Evolutionary conservation across 1,140 invertebrate genomes (phyloP), one percentile per base, ranked within the genome.

Genomic region (Tetramorium simillimum): DNA sequence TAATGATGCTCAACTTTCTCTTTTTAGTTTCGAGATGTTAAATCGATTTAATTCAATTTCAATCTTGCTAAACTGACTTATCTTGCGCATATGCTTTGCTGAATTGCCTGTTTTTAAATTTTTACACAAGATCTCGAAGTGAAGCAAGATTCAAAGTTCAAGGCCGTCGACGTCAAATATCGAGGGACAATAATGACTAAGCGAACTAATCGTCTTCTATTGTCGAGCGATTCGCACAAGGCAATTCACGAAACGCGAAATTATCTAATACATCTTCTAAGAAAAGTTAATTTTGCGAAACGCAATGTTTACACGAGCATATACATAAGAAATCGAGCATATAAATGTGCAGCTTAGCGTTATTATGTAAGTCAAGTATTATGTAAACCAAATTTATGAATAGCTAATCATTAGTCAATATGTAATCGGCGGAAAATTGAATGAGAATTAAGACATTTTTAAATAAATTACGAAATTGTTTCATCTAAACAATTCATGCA

Each of bases 111-210:
- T 33, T 33, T 33, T 33, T 33, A 33, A 24, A 0, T 75, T 75
- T 75, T 14, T 37, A 3, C 33, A 5, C 14, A 16, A 60, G 21
- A 46, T 62, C 4, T 33, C 37, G 56, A 77, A 40, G 14, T 46
- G n/a, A n/a, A 69, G 4, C n/a, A 6, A 18, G 10, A 18, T 80
- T 63, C 24, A 33, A 18, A 70, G 51, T 72, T 82, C 67, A 73
- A 82, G 40, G 24, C 9, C 14, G 2, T 14, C 28, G 65, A 40
- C 37, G 24, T 46, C 28, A n/a, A 49, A 14, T 24, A 70, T 56
- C 7, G 49, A 12, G 16, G 28, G 1, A 56, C 16, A 70, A 70
- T 70, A 16, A 1, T 82, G 51, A 70, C 28, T 49, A 18, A 67
- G 7, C 37, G 10, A 2, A 24, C 7, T 40, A 46, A 65, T 67